phyloP scores from a whole-genome alignment of 2,888 invertebrate genomes.

The Spilosoma lubricipeda region DNA sequence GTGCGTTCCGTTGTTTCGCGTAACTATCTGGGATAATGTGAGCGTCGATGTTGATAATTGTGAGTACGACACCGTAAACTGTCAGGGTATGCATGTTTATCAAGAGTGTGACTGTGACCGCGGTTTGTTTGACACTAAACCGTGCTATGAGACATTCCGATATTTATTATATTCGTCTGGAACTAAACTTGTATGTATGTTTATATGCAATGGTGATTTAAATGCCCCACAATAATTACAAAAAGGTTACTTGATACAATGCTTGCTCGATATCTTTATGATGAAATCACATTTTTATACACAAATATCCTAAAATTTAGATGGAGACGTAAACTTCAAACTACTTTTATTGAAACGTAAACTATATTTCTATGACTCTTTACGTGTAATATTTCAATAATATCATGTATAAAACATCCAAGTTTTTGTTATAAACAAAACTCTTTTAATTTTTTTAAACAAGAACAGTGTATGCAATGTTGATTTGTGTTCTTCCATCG shows the following conservation, averaged over 20 bases:
- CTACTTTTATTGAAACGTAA: too few species aligned
- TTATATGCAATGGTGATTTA: background rate
- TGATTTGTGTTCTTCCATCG: background rate
- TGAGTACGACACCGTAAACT: constrained; percentile 44
- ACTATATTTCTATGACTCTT: background rate
- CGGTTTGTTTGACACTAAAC: constrained; percentile 36
- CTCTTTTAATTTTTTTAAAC: background rate
- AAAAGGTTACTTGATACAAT: background rate
- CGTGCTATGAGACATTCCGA: constrained; percentile 23
- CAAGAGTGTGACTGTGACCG: constrained; percentile 28
- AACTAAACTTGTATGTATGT: constrained; percentile 8
- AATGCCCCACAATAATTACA: background rate
- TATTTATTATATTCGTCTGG: constrained; percentile 34
- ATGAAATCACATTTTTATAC: background rate
- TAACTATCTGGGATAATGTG: constrained; percentile 57
- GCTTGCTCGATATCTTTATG: background rate
- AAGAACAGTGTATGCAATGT: background rate
- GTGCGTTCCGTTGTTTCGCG: constrained; percentile 50
- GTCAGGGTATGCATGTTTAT: constrained; percentile 37
- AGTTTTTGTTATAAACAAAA: background rate
- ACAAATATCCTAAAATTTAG: background rate
- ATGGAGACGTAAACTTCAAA: background rate
- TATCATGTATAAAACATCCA: background rate
- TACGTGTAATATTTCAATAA: background rate
- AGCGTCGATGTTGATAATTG: constrained; percentile 51